phyloP scores from a whole-genome alignment of 2,797 vertebrate species.

The Yasuhikotakia modesta region DNA sequence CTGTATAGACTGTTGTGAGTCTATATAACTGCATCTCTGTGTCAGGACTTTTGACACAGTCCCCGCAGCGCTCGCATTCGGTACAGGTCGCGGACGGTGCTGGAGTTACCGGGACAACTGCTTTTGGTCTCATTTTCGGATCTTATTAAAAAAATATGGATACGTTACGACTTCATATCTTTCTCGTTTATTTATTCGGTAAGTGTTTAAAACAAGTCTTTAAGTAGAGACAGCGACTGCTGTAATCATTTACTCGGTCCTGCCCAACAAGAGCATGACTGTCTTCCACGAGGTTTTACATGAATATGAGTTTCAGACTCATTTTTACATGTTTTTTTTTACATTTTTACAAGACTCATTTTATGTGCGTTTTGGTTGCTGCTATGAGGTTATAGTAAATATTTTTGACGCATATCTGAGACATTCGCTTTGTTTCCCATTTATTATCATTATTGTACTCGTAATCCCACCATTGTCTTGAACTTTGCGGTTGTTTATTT shows the following conservation, averaged over 20 bases:
- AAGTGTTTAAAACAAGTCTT: conserved; percentile 29
- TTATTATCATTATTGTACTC: neutral
- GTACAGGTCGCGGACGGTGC: neutral
- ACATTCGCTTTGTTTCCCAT: neutral
- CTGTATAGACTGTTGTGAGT: too few relatives aligned
- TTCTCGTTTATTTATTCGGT: conserved; percentile 52
- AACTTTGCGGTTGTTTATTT: neutral
- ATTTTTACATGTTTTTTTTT: neutral
- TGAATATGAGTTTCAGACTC: neutral
- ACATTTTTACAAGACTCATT: too few relatives aligned
- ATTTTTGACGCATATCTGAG: neutral
- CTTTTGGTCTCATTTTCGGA: neutral
- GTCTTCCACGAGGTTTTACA: neutral
- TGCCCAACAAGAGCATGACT: neutral
- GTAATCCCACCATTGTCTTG: neutral
- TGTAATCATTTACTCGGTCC: neutral
- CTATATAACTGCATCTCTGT: conserved; percentile 49
- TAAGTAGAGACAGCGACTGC: neutral
- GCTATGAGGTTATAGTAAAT: neutral
- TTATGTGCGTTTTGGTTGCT: neutral
- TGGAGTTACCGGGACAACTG: neutral
- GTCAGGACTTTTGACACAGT: conserved; percentile 23
- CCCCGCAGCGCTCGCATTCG: conserved; percentile 10
- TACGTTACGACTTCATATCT: conserved; percentile 32
- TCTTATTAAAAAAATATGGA: conserved; percentile 48